Evolutionary conservation across 2,113 vertebrate species (phyloP).

Genomic region (Apeltes quadracus): DNA sequence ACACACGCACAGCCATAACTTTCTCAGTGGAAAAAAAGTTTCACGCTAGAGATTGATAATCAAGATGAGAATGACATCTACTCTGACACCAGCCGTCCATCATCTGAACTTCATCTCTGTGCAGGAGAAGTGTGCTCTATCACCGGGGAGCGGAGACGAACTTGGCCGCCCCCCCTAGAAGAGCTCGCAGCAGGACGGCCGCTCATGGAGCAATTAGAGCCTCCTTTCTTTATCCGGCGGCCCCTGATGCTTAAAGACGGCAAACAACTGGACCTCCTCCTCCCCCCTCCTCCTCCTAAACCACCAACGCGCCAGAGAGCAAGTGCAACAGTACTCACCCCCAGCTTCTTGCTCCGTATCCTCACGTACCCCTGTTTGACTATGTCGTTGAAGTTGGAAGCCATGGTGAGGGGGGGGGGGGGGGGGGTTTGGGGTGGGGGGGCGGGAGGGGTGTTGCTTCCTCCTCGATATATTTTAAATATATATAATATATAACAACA

Average conservation of each 20-base stretch:
- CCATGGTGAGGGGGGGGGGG: conserved; percentile 81
- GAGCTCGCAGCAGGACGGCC: conserved; percentile 54
- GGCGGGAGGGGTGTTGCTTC: conserved; percentile 51
- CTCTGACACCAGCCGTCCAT: conserved; percentile 41
- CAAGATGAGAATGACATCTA: neutral
- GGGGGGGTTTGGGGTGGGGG: too few species aligned
- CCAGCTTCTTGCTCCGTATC: conserved; percentile 97
- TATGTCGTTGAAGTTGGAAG: conserved; percentile 99
- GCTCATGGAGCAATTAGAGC: conserved; percentile 58
- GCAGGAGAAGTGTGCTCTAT: neutral
- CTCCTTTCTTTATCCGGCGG: conserved; percentile 61
- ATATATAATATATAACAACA: too few species aligned
- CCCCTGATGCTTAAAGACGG: conserved; percentile 20
- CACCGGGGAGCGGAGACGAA: conserved; percentile 34
- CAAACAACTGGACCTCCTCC: conserved; percentile 57
- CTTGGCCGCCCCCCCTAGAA: conserved; percentile 39
- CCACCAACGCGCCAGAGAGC: conserved; percentile 36
- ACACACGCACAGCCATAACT: conserved; percentile 8
- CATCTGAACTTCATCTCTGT: conserved; percentile 36
- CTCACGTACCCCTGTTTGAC: conserved; percentile 98
- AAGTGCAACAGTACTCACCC: conserved; percentile 88
- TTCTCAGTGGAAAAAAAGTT: conserved; percentile 27
- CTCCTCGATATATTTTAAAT: conserved; percentile 23
- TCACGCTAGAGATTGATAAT: neutral
- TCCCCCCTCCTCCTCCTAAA: conserved; percentile 5